Evolutionary conservation across 2,888 invertebrate genomes (phyloP).

Genomic region (Ormia ochracea): DNA sequence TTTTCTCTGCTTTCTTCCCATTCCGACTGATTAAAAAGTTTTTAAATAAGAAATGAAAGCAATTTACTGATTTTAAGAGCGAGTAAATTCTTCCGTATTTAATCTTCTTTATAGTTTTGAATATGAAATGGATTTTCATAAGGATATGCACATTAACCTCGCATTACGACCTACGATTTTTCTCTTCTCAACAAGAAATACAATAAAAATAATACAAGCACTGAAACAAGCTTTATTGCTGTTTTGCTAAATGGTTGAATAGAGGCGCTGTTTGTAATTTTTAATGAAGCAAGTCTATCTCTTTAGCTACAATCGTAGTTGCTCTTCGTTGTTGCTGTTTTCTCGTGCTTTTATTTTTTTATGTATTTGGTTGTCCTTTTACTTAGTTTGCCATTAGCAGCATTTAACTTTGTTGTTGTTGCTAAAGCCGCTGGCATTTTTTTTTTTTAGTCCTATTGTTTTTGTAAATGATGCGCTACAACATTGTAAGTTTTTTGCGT

Average conservation of each 20-base stretch:
- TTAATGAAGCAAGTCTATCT: conserved; percentile 10
- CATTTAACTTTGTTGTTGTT: conserved; percentile 28
- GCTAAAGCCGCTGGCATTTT: not conserved
- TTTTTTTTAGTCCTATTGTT: not conserved
- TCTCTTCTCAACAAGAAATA: conserved; percentile 24
- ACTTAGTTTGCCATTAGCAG: conserved; percentile 11
- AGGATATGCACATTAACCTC: conserved; percentile 9
- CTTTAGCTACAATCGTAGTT: conserved; percentile 16
- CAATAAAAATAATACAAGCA: conserved; percentile 3
- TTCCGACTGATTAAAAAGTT: not conserved
- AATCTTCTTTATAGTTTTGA: not conserved
- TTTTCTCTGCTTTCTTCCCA: not conserved
- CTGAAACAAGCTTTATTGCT: not conserved
- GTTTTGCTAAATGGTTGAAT: not conserved
- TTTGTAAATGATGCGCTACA: conserved; percentile 22
- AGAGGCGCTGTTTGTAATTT: not conserved
- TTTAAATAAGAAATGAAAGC: not conserved
- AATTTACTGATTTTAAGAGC: not conserved
- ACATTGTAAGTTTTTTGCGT: conserved; percentile 53
- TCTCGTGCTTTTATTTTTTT: not conserved
- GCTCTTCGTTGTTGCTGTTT: conserved; percentile 4
- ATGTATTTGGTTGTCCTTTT: conserved; percentile 8
- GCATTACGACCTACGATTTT: conserved; percentile 48
- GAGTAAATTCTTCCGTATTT: not conserved
- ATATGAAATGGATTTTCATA: conserved; percentile 3